Base-by-base conservation (phyloP, 2,113 vertebrate genomes). In the Amazona guildingii region DNA sequence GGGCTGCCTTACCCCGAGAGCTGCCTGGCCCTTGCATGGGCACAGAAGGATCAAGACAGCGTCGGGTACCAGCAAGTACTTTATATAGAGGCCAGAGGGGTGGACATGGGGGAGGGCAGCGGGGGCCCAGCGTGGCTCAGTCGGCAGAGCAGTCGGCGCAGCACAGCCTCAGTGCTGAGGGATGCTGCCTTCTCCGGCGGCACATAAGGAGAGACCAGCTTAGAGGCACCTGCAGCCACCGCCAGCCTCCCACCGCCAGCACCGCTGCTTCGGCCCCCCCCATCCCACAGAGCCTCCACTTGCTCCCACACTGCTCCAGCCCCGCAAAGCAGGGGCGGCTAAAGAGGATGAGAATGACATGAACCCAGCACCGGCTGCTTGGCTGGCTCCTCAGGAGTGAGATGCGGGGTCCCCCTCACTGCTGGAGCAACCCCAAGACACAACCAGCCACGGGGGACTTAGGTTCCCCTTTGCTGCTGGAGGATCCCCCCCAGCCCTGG, bases 11-110 rank as follows among this genome's bases (percentile, higher is more conserved):
- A 3, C 55, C 75, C 37, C 1, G 1, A 18, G 44, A 73, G 59
- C 64, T 91, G 77, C 89, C 81, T 17, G 37, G 93, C 83, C 83
- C 83, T 88, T 67, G 89, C 41, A 0, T 0, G 5, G 91, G 78
- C 94, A 96, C 91, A 96, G 93, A 95, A 92, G 67, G 84, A 97
- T 74, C 37, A 17, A 95, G 94, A 95, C 89, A 89, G 78, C 5
- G 0, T 87, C 90, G 70, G 75, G 39, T 95, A 94, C 79, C 94
- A 95, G 37, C 24, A 97, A 96, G 41, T 25, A 64, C 44, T 94
- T 95, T 97, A 95, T 96, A 43, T 21, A 64, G 41, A 73, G 80
- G 61, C 41, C 12, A 3, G 66, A 21, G n/a, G 41, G 37, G 24
- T 0, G 28, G 64, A 66, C 35, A 29, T 28, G 54, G 75, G 37